Conservation (phyloP, 2,113 vertebrate genomes). For the Entelurus aequoreus region DNA sequence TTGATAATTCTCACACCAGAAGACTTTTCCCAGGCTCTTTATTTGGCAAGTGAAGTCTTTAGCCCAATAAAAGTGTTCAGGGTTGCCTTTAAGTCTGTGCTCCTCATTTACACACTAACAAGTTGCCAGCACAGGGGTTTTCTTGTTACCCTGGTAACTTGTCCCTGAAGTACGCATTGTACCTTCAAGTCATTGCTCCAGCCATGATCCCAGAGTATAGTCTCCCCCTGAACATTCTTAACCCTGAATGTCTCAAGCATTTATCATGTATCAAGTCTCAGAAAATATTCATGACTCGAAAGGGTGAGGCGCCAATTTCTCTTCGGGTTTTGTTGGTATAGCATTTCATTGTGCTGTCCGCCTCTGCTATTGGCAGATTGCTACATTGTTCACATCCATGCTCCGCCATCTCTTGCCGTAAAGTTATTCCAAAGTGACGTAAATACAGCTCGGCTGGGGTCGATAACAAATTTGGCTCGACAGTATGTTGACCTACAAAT, state of each 20-base stretch:
- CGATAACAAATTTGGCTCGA: no score
- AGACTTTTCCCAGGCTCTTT: slow-evolving; percentile 57
- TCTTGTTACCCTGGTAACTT: slow-evolving; percentile 51
- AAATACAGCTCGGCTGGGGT: no score
- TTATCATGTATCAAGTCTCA: no score
- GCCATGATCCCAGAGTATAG: slow-evolving; percentile 10
- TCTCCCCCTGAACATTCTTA: background rate
- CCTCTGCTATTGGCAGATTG: no score
- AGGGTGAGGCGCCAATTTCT: no score
- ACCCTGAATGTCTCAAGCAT: background rate
- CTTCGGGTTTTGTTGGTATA: no score
- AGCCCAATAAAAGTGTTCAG: slow-evolving; percentile 41
- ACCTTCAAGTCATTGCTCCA: slow-evolving; percentile 13
- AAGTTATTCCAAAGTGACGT: no score
- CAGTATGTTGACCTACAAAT: no score
- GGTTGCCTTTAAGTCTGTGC: slow-evolving; percentile 11
- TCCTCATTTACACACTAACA: slow-evolving; percentile 27
- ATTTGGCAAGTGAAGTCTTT: slow-evolving; percentile 39
- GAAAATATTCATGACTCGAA: no score
- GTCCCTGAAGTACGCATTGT: slow-evolving; percentile 10
- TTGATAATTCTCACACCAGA: slow-evolving; percentile 30
- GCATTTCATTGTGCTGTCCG: no score
- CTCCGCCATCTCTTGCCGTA: no score
- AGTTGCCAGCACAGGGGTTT: slow-evolving; percentile 44
- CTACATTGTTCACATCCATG: no score